Conservation (phyloP, 2,797 vertebrate genomes). For the Eospalax fontanierii region DNA sequence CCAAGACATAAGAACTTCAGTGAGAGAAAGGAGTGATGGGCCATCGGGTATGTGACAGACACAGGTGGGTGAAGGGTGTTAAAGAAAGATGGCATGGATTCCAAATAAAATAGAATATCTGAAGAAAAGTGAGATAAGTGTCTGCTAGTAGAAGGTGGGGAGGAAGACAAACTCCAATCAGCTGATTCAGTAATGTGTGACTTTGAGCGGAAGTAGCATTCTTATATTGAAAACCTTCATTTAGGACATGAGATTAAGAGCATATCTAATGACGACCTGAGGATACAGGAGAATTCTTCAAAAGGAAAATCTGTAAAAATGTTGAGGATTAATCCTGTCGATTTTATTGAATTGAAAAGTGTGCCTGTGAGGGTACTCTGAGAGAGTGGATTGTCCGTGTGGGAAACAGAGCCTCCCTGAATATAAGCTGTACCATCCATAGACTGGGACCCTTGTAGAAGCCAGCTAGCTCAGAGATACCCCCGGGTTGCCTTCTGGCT, state of each 20-base stretch:
- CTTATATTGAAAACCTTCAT: not conserved
- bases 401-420: not conserved
- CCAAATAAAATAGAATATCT: not conserved
- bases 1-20: not conserved
- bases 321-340: not conserved
- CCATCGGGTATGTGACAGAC: too few relatives aligned
- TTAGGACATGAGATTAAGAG: not conserved
- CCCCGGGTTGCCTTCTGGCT: not conserved
- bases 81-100: not conserved
- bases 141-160: not conserved
- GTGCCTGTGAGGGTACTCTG: not conserved
- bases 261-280: not conserved
- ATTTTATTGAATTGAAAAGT: not conserved
- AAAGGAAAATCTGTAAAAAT: not conserved
- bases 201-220: not conserved
- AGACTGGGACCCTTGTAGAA: not conserved
- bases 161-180: not conserved
- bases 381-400: not conserved
- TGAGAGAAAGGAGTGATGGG: not conserved
- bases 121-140: not conserved
- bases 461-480: not conserved
- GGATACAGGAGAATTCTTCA: not conserved
- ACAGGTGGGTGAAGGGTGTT: rapidly evolving
- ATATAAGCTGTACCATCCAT: too few relatives aligned
- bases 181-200: not conserved